Evolutionary conservation across 2,888 invertebrate genomes (phyloP).

Genomic region (Mactromeris polynyma): DNA sequence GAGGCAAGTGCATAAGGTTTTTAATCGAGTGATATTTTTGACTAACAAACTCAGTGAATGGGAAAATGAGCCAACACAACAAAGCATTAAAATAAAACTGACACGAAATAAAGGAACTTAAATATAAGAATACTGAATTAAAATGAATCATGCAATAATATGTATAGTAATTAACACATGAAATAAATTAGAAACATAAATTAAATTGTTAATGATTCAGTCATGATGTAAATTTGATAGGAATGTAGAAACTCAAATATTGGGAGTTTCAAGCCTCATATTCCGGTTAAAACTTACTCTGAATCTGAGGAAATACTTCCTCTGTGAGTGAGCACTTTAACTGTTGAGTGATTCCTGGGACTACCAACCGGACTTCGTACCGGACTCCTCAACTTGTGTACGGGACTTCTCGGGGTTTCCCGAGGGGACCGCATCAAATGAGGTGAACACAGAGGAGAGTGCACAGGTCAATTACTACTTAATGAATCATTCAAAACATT

Average conservation of each 20-base stretch:
- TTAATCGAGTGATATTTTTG: too few relatives aligned
- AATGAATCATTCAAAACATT: slow-evolving; percentile 80
- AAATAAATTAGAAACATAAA: slow-evolving; percentile 1
- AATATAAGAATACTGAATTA: not conserved
- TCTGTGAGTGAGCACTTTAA: slow-evolving; percentile 85
- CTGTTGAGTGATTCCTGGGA: slow-evolving; percentile 71
- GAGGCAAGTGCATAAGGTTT: too few relatives aligned
- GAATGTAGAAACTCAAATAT: not conserved
- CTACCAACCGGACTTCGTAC: slow-evolving; percentile 32
- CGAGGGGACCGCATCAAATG: slow-evolving; percentile 48
- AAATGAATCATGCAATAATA: not conserved
- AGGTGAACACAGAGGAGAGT: slow-evolving; percentile 38
- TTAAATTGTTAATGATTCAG: not conserved
- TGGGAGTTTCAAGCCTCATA: not conserved
- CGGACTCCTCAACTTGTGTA: slow-evolving; percentile 42
- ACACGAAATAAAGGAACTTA: not conserved
- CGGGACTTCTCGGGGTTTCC: slow-evolving; percentile 56
- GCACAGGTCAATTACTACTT: slow-evolving; percentile 50
- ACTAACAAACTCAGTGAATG: too few relatives aligned
- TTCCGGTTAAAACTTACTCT: slow-evolving; percentile 73
- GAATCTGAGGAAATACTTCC: slow-evolving; percentile 85
- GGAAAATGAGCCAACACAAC: not conserved
- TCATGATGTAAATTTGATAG: not conserved
- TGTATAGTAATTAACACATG: not conserved
- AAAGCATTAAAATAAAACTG: not conserved